These are phyloP conservation scores for Pseudotriccus pelzelni DNA, from an alignment of 2,797 vertebrate species.

Conservation along the genomic window DNA sequence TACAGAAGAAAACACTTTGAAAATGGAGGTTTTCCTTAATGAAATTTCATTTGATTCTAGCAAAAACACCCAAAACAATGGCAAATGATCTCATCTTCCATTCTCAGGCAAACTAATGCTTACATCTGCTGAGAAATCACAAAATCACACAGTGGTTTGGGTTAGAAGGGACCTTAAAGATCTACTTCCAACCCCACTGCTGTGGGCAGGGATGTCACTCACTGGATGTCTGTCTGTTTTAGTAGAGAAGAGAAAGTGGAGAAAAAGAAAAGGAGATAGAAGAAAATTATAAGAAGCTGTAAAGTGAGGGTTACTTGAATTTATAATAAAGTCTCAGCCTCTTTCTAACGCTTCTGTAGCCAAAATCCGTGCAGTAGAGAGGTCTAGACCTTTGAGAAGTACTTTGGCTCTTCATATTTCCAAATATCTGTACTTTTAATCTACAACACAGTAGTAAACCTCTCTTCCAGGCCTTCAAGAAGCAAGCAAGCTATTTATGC, in stretches of 20 bases:
- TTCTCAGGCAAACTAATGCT: background rate
- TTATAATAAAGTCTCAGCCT: background rate
- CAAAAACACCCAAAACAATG: background rate
- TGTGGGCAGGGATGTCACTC: background rate
- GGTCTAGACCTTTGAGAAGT: background rate
- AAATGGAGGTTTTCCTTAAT: background rate
- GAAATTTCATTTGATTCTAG: background rate
- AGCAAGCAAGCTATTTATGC: background rate
- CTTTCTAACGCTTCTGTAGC: background rate
- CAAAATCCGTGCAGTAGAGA: background rate
- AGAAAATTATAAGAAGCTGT: background rate
- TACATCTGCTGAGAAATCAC: background rate
- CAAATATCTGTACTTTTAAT: background rate
- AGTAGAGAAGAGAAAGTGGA: background rate
- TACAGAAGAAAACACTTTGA: background rate
- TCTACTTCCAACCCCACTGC: background rate
- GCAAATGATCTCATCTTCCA: background rate
- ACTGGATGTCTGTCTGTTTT: background rate
- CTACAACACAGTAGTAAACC: background rate
- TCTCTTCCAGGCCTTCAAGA: background rate
- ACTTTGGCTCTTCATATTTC: background rate
- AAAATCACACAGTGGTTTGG: background rate
- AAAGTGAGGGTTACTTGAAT: background rate
- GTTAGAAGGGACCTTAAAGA: background rate
- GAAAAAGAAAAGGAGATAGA: background rate